phyloP scores from a whole-genome alignment of 2,797 vertebrate species.

The Apodemus agrarius region DNA sequence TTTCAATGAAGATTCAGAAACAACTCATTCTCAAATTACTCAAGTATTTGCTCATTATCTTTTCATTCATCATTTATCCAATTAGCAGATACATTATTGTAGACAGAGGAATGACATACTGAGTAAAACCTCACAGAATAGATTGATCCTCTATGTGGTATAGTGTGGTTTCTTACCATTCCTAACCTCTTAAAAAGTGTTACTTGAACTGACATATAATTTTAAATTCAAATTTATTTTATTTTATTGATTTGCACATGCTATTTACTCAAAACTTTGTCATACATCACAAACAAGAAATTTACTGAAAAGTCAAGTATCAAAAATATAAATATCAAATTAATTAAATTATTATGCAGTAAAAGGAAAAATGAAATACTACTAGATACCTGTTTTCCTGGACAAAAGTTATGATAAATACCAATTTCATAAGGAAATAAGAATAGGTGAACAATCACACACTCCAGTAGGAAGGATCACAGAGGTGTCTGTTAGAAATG shows the following conservation, averaged over 20 bases:
- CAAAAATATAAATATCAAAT: not conserved
- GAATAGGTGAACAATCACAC: not conserved
- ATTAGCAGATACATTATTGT: not conserved
- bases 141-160: not conserved
- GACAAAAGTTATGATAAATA: not conserved
- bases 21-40: not conserved
- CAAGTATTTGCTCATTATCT: not conserved
- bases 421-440: not conserved
- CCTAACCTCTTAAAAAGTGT: not conserved
- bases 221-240: constrained; percentile 35
- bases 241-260: not conserved
- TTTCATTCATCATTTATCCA: too few relatives aligned
- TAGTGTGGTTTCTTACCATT: not conserved
- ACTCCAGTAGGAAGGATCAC: not conserved
- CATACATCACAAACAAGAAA: not conserved
- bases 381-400: not conserved
- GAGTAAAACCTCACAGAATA: not conserved
- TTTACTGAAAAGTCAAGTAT: not conserved
- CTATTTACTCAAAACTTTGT: not conserved
- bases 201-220: not conserved
- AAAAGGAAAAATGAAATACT: not conserved
- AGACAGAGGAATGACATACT: not conserved
- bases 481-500: not conserved
- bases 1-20: not conserved
- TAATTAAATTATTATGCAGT: not conserved